Evolutionary conservation across 1,140 invertebrate genomes (phyloP), one percentile per base, ranked within the genome.

Genomic region (Panagrolaimus sp.): DNA sequence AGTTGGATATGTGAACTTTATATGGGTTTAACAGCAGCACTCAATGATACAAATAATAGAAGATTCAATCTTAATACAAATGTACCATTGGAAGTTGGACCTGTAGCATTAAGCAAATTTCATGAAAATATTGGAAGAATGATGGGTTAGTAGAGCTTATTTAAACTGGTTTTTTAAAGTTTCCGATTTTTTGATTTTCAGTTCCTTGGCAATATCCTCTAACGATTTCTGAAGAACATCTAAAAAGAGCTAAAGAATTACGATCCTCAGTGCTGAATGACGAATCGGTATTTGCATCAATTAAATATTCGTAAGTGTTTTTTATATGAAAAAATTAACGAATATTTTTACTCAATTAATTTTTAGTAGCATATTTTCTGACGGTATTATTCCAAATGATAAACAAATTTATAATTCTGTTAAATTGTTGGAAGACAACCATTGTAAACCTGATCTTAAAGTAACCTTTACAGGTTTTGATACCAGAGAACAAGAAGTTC

Each of bases 201-300:
- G 51, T 57, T n/a, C 16, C 51, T 4, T 57, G 51, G 51, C 51
- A 57, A 57, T 20, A 57, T 27, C 51, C 51, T 11, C 27, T 57
- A 16, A 11, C 14, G 5, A 27, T 57, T 20, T 4, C 51, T 11
- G 51, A 57, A 1, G 51, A 57, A 57, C 9, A 13, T 13, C 4
- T 57, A 57, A 20, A 27, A 25, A 20, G 27, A 11, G 8, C 51
- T n/a, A 27, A 57, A 20, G 16, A 57, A n/a, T 11, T 57, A 11
- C 11, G 51, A 16, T 13, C 20, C 0, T 57, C 51, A 4, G 51
- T 57, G 9, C 11, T 57, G 8, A 25, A 20, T 57, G 51, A 57
- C 20, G 51, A 57, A 57, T 20, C 51, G 8, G 11, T 57, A 20
- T 25, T 25, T 57, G 51, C 51, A 4, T 25, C 51, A 4, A 16